A percentile compares a stretch with the other conserved stretches of the same genome.
Conservation (phyloP, 2,888 invertebrate genomes). For the Rugalucina vietnamica region DNA sequence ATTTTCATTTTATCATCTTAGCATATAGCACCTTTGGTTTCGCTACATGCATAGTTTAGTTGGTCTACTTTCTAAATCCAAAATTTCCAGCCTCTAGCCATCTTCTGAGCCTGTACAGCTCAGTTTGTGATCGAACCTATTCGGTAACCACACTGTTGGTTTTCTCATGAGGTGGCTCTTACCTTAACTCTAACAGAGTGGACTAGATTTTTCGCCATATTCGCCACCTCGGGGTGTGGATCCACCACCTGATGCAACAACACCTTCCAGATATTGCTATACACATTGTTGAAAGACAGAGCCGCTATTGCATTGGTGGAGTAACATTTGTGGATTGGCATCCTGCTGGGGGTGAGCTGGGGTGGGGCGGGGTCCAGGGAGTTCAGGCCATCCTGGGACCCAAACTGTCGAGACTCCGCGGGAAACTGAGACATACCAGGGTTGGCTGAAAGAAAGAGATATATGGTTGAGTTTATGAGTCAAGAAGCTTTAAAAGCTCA, state of each 20-base stretch:
- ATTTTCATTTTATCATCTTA: too few species aligned
- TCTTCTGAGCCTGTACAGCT: too few species aligned
- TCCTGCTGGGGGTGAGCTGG: slow-evolving; percentile 76
- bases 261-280: slow-evolving; percentile 95
- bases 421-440: neutral
- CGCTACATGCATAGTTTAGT: too few species aligned
- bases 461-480: too few species aligned
- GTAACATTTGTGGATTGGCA: slow-evolving; percentile 67
- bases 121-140: too few species aligned
- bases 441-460: neutral
- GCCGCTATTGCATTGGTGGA: slow-evolving; percentile 59
- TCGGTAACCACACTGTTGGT: too few species aligned
- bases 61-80: too few species aligned
- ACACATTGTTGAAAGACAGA: slow-evolving; percentile 86
- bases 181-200: slow-evolving; percentile 90
- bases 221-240: slow-evolving; percentile 93
- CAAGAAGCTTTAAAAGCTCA: too few species aligned
- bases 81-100: too few species aligned
- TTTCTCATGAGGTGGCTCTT: too few species aligned
- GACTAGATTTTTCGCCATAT: slow-evolving; percentile 91
- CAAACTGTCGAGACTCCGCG: neutral
- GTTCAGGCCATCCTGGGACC: neutral
- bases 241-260: slow-evolving; percentile 92
- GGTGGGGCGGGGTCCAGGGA: slow-evolving; percentile 22
- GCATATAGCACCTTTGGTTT: too few species aligned